Base-by-base conservation (phyloP, 2,797 vertebrate species). In the Ispidina picta region DNA sequence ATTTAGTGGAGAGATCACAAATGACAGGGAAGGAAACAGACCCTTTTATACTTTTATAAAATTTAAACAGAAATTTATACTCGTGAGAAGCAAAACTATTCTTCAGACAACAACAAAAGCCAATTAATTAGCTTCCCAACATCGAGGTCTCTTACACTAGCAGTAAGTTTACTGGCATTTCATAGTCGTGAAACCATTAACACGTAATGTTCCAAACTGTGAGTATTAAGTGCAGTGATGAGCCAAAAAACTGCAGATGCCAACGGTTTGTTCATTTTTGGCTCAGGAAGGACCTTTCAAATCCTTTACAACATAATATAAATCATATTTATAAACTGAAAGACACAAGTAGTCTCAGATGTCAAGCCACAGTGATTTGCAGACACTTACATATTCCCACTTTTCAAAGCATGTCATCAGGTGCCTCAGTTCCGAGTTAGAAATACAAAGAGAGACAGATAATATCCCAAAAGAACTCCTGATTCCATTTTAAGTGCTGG, bases 301-400 rank as follows among this genome's bases (percentile, higher is more conserved):
- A 93, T 81, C 54, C 74, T 68, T 65, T 88, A 72, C 56, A 88
- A 86, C 1, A 2, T 48, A 88, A 83, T n/a, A 79, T 54, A 94
- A 89, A 88, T 80, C 54, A 63, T 72, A 92, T 93, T 93, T 93
- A 95, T 79, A 94, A 94, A 92, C 51, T 5, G 3, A 91, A 91
- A 95, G 49, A 51, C 62, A 13, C 6, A 15, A 88, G 51, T 19
- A 93, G 76, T 76, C 59, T 92, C 49, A 3, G 13, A 74, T 63
- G 66, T 92, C 79, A 88, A 77, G 56, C 48, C 49, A 69, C 63
- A 43, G 52, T 75, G 54, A 94, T 87, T 93, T 89, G 92, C 74
- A 78, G 63, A 70, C 66, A 62, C 63, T 88, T 90, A 55, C 1
- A 19, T 66, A 86, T 80, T 89, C 79, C 78, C 48, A 46, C 60